Evolutionary conservation across 2,888 invertebrate species (phyloP), one percentile per base, ranked within the genome.

Genomic region (Ormyrus labotus): DNA sequence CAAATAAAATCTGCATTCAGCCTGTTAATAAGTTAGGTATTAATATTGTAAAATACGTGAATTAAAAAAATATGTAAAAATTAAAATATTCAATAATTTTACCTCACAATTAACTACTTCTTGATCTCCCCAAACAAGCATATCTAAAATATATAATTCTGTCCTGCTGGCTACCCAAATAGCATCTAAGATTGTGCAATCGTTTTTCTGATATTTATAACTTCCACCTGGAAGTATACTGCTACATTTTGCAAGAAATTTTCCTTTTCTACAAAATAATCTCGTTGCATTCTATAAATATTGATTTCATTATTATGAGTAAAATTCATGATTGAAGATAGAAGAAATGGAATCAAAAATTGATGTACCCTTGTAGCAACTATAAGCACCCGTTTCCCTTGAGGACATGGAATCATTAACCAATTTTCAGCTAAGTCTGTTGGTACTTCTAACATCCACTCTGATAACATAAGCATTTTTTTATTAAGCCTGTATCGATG

Each of bases 401-500:
- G 93, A 0, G 99, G 99, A 88, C 97, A 97, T 0, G 96, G 94
- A 68, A 95, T 93, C 72, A 95, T 92, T 45, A 93, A 89, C 96
- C 97, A 97, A 69, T 94, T 93, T 6, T 93, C 92, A 80, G 92
- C 88, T 72, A 97, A 93, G 88, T 96, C 95, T 48, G 92, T 92
- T 0, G 99, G 99, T 77, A 95, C 93, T 84, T 98, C 96, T 0
- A 95, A 92, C 89, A 99, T 92, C 98, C 98, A 99, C 91, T 99
- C 99, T 0, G 98, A 98, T 80, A 96, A 88, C 96, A 98, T 98
- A 7, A 98, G 91, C 84, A 94, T 92, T 88, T 19, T 19, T 19
- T 19, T 19, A 19, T 19, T 19, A 19, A 19, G 19, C 93, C 91
- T 53, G 87, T 86, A 83, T 88, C 19, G 19, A 19, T 19, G 81